A percentile compares a stretch with the other conserved stretches of the same genome.
Evolutionary conservation across 2,797 vertebrate genomes (phyloP).

Genomic region (Sarcoramphus papa): DNA sequence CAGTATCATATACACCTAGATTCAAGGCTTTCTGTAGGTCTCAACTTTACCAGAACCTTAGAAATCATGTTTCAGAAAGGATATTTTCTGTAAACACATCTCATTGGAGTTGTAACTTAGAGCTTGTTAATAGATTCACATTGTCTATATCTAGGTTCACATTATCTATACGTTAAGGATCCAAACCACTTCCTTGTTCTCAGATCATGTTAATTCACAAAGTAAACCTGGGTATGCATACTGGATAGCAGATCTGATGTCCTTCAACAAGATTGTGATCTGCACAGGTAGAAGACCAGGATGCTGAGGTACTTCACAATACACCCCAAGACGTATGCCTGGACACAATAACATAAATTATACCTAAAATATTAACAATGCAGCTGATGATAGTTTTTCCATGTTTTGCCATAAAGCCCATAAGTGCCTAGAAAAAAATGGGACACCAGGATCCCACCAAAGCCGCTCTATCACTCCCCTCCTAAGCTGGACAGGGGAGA

Average conservation of each 20-base stretch:
- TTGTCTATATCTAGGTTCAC: neutral
- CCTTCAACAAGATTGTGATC: neutral
- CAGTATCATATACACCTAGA: neutral
- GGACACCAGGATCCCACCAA: too few relatives aligned
- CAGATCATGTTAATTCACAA: neutral
- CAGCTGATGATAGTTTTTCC: neutral
- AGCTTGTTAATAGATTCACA: neutral
- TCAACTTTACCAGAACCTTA: neutral
- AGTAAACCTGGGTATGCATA: neutral
- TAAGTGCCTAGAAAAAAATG: neutral
- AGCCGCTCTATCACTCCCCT: too few relatives aligned
- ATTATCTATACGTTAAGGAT: neutral
- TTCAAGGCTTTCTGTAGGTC: neutral
- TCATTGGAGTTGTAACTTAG: neutral
- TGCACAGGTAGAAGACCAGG: neutral
- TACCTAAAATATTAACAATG: neutral
- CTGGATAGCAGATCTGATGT: neutral
- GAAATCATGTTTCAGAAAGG: neutral
- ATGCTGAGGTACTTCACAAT: neutral
- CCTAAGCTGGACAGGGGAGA: too few relatives aligned
- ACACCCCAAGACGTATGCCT: accelerated
- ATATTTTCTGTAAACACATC: neutral
- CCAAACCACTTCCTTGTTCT: neutral
- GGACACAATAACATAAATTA: neutral
- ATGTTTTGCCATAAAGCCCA: neutral